phyloP scores from a whole-genome alignment of 2,888 invertebrate genomes.

The Tenthredo livida region DNA sequence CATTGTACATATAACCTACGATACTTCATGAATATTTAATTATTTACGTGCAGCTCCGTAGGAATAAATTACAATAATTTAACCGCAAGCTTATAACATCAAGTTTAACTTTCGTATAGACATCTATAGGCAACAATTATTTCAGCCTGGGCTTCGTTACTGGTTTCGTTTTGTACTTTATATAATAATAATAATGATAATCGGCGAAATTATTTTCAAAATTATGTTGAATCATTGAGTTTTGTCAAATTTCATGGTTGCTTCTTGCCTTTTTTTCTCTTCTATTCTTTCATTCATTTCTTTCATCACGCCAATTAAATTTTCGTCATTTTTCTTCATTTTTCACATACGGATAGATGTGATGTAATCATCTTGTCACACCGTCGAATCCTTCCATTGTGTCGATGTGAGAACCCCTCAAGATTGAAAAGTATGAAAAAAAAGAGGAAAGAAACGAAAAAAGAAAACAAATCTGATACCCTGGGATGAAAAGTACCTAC shows the following conservation, averaged over 20 bases:
- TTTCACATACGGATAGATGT: not conserved
- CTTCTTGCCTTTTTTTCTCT: not conserved
- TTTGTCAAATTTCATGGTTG: not conserved
- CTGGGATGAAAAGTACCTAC: not conserved
- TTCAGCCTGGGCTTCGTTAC: not conserved
- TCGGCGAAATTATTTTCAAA: not conserved
- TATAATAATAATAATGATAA: not conserved
- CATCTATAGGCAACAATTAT: not conserved
- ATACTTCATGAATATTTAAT: slow-evolving; percentile 41
- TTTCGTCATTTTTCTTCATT: not conserved
- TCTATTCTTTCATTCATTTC: not conserved
- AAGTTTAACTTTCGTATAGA: slow-evolving; percentile 8
- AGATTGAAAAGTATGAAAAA: not conserved
- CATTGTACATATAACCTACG: not conserved
- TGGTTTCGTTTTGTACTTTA: not conserved
- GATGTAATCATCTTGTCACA: not conserved
- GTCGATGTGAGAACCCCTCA: not conserved
- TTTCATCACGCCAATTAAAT: not conserved
- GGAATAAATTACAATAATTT: slow-evolving; percentile 39
- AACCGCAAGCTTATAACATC: slow-evolving; percentile 22
- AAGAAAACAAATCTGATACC: not conserved
- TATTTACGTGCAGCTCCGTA: slow-evolving; percentile 35
- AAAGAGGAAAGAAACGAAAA: not conserved
- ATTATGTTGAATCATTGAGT: not conserved
- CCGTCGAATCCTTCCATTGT: not conserved